phyloP scores from a whole-genome alignment of 2,113 vertebrate genomes.

The Podarcis cretensis region DNA sequence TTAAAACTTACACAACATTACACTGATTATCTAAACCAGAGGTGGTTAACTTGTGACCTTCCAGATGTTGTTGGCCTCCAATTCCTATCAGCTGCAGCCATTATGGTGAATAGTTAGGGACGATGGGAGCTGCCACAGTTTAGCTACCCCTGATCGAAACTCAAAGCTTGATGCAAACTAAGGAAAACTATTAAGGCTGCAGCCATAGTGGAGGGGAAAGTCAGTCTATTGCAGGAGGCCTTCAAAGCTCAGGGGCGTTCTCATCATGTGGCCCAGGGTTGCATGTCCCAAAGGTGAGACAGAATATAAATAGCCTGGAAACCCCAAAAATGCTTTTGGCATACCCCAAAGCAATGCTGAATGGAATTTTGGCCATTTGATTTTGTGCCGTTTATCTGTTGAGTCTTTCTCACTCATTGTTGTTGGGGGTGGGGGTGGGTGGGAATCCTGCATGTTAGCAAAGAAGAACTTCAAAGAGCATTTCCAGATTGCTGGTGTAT shows the following conservation, averaged over 20 bases:
- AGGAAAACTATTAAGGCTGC: background rate
- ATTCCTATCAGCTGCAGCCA: too few species aligned
- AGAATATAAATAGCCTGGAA: background rate
- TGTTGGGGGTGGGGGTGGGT: background rate
- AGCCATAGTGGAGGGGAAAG: background rate
- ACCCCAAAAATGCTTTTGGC: background rate
- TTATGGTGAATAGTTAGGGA: too few species aligned
- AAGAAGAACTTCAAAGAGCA: background rate
- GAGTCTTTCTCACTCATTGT: background rate
- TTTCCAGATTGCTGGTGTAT: background rate
- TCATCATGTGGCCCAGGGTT: background rate
- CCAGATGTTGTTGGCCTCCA: too few species aligned
- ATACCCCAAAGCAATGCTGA: background rate
- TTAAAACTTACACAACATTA: constrained; percentile 18
- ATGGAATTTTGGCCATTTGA: background rate
- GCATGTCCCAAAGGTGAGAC: background rate
- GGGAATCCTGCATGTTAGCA: background rate
- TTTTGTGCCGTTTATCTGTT: background rate
- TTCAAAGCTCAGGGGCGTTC: background rate
- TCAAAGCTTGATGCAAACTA: constrained; percentile 11
- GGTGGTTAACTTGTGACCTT: too few species aligned
- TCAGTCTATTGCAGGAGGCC: background rate
- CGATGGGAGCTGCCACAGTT: too few species aligned
- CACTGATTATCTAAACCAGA: constrained; percentile 7
- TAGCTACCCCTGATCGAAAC: background rate